Conservation (phyloP, 2,888 invertebrate genomes). For the Tachina fera region DNA sequence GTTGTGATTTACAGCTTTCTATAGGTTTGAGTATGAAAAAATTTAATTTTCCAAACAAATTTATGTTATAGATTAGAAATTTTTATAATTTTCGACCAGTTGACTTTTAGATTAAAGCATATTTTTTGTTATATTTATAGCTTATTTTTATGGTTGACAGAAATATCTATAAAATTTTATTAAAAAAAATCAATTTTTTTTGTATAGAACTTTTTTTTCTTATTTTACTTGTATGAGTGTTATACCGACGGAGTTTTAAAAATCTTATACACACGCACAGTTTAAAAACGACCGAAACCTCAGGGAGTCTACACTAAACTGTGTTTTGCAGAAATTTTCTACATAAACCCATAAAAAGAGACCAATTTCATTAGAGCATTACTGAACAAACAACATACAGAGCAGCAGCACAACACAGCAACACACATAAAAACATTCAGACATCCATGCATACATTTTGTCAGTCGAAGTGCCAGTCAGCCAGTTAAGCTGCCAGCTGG, state of each 20-base stretch:
- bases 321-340: constrained; percentile 76
- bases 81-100: background rate
- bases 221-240: constrained; percentile 61
- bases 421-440: constrained; percentile 42
- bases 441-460: constrained; percentile 44
- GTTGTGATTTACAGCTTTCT: constrained; percentile 28
- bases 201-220: constrained; percentile 8
- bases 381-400: constrained; percentile 54
- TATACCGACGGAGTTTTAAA: constrained; percentile 73
- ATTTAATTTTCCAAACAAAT: background rate
- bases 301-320: constrained; percentile 79
- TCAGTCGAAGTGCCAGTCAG: constrained; percentile 40
- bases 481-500: constrained; percentile 22
- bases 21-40: background rate
- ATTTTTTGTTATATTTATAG: constrained; percentile 1
- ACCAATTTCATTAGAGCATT: constrained; percentile 68
- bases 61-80: background rate
- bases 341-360: constrained; percentile 70
- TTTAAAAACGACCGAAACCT: constrained; percentile 77
- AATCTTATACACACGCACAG: constrained; percentile 73
- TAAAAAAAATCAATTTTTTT: constrained; percentile 53
- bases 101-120: constrained; percentile 2
- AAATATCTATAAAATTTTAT: constrained; percentile 37
- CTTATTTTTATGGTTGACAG: constrained; percentile 14
- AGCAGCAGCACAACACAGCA: constrained; percentile 36